A percentile compares a stretch with the other conserved stretches of the same genome.
phyloP scores from a whole-genome alignment of 2,113 vertebrate species.

The Cephalophus harveyi region DNA sequence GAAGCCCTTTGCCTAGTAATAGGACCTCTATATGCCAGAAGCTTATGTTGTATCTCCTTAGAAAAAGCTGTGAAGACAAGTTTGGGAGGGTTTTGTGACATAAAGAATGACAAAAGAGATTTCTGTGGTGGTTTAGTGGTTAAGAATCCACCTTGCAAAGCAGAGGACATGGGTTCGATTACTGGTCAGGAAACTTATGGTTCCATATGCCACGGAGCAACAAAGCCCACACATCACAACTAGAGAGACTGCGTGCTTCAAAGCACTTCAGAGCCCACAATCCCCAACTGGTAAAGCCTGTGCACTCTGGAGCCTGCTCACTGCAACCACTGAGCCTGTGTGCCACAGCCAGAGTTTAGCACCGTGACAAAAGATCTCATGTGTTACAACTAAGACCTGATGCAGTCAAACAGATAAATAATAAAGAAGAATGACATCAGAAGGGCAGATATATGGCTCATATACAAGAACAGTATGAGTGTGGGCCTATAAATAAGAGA shows the following conservation, averaged over 20 bases:
- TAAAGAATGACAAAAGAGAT: background rate
- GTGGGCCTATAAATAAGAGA: background rate
- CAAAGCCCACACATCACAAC: background rate
- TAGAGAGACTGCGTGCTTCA: background rate
- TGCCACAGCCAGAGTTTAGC: background rate
- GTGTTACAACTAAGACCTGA: background rate
- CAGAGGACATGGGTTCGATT: background rate
- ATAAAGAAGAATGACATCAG: background rate
- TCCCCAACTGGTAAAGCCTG: background rate
- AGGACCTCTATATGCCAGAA: background rate
- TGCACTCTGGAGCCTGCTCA: background rate
- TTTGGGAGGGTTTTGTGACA: background rate
- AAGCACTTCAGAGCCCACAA: background rate
- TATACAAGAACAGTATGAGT: background rate
- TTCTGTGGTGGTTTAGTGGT: background rate
- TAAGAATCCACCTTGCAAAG: background rate
- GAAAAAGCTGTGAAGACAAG: background rate
- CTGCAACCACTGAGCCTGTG: background rate
- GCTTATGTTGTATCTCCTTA: background rate
- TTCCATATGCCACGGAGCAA: background rate
- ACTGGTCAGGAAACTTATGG: background rate
- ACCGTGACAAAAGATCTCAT: rapidly evolving
- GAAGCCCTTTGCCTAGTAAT: background rate
- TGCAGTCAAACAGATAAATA: background rate
- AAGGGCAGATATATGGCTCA: background rate